phyloP scores from a whole-genome alignment of 2,113 vertebrate species.

The Ornithorhynchus anatinus region DNA sequence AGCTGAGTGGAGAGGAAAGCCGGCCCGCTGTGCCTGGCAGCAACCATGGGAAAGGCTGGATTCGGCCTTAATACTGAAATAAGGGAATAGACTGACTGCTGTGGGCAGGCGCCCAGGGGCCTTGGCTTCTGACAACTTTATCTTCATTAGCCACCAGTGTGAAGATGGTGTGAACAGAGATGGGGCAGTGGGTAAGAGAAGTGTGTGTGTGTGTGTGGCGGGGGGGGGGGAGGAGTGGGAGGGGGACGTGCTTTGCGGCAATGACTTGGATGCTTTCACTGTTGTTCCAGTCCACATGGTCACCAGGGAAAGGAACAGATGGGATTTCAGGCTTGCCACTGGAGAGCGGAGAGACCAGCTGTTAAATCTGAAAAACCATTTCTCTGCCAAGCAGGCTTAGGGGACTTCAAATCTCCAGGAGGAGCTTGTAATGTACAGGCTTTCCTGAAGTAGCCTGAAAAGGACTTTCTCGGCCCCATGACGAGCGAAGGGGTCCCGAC shows the following conservation, averaged over 20 bases:
- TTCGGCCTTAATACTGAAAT: neutral
- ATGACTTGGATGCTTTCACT: neutral
- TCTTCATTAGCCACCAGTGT: neutral
- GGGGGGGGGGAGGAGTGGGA: neutral
- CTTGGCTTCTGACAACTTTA: neutral
- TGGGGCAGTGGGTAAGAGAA: too few relatives aligned
- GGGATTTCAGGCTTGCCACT: neutral
- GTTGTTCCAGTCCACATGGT: neutral
- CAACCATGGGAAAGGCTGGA: neutral
- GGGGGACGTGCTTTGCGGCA: neutral
- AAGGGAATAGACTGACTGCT: neutral
- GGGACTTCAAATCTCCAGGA: neutral
- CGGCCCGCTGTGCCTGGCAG: neutral
- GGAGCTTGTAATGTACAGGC: neutral
- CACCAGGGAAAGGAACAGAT: neutral
- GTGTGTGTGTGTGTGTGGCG: too few relatives aligned
- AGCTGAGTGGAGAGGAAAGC: neutral
- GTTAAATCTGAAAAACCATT: neutral
- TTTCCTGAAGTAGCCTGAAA: neutral
- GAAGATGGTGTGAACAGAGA: neutral
- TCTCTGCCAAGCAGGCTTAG: neutral
- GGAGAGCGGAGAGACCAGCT: neutral
- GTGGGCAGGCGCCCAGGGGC: neutral
- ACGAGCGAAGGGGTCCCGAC: neutral
- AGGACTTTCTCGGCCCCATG: neutral